These are phyloP conservation scores for Limonius californicus DNA, from an alignment of 1,140 invertebrate species.

Conservation along the genomic window DNA sequence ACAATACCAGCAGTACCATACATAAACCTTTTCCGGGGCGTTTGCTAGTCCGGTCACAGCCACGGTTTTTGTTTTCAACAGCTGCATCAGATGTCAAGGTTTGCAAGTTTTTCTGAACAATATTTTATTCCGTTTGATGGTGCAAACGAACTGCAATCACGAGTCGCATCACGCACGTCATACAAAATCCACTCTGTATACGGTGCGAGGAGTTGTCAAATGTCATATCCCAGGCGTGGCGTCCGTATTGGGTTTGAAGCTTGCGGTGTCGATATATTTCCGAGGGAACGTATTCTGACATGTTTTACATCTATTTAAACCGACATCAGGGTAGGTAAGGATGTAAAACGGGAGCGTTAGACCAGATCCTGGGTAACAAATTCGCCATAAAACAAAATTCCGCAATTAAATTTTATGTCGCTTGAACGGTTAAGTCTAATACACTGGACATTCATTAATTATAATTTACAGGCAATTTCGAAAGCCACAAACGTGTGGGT, in stretches of 20 bases:
- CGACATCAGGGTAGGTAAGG: not conserved
- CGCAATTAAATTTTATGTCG: slow-evolving; percentile 5
- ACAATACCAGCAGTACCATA: too few species aligned
- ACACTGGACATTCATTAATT: slow-evolving; percentile 15
- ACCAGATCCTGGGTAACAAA: not conserved
- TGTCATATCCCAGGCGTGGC: slow-evolving; percentile 5
- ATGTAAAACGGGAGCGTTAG: not conserved
- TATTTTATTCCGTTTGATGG: not conserved
- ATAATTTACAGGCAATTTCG: slow-evolving; percentile 16
- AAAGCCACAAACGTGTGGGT: slow-evolving; percentile 8
- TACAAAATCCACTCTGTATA: slow-evolving; percentile 15
- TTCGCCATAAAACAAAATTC: not conserved
- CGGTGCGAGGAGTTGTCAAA: slow-evolving; percentile 15
- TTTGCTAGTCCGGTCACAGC: too few species aligned
- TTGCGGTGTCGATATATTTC: slow-evolving; percentile 4
- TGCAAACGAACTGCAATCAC: not conserved
- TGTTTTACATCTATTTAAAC: slow-evolving; percentile 13
- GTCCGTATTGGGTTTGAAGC: slow-evolving; percentile 9
- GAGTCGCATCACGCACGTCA: slow-evolving; percentile 1
- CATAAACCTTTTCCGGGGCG: too few species aligned
- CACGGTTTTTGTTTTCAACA: too few species aligned
- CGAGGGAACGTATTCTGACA: slow-evolving; percentile 1
- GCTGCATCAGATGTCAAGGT: too few species aligned
- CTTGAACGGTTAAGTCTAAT: slow-evolving; percentile 2
- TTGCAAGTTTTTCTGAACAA: not conserved